Evolutionary conservation across 2,113 vertebrate genomes (phyloP).

Genomic region (human): GRCh38 chr17:57720501-57721000

Average conservation of each 20-base stretch:
- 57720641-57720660: rapidly evolving
- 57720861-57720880: neutral
- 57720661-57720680: neutral
- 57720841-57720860: neutral
- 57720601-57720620: neutral
- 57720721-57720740: neutral
- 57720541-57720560: neutral
- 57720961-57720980: no score
- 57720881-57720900: neutral
- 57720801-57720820: no score
- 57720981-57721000: neutral
- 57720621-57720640: neutral
- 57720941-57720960: no score
- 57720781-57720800: neutral
- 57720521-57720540: neutral
- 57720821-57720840: neutral
- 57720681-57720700: neutral
- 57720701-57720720: neutral
- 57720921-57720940: neutral
- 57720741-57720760: neutral
- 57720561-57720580: neutral
- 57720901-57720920: neutral
- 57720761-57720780: neutral
- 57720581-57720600: neutral
- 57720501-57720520: neutral